Conservation (phyloP, 2,797 vertebrate genomes). For the Babyrousa celebensis region DNA sequence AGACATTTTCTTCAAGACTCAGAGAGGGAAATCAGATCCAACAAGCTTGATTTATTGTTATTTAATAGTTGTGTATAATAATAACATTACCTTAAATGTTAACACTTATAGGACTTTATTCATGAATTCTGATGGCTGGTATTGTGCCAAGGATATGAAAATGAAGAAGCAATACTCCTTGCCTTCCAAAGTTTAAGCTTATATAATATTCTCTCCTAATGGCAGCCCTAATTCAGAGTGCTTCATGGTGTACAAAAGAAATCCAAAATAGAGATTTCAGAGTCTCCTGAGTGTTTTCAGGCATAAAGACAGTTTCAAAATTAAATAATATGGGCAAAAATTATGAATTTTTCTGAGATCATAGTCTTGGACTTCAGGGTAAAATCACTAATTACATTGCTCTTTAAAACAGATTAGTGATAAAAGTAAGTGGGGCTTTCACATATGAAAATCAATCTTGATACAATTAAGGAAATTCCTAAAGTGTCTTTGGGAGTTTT, state of each 20-base stretch:
- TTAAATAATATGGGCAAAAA: slow-evolving; percentile 7
- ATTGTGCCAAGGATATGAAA: neutral
- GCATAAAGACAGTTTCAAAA: neutral
- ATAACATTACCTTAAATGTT: neutral
- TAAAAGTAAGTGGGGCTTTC: neutral
- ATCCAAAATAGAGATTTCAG: slow-evolving; percentile 36
- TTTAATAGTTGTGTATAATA: neutral
- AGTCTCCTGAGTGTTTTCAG: neutral
- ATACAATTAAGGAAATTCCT: slow-evolving; percentile 61
- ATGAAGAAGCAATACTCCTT: neutral
- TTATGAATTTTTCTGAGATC: slow-evolving; percentile 42
- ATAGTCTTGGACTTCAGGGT: neutral
- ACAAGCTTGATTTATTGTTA: slow-evolving; percentile 10
- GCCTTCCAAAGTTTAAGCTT: neutral
- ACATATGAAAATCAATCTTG: slow-evolving; percentile 46
- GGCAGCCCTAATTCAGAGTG: neutral
- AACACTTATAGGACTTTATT: neutral
- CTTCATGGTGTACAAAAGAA: slow-evolving; percentile 35
- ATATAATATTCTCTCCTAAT: neutral
- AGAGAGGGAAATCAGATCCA: neutral
- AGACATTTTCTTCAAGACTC: neutral
- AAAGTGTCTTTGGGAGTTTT: neutral
- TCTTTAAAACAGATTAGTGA: slow-evolving; percentile 44
- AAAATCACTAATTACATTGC: neutral
- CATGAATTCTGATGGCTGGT: neutral